phyloP scores from a whole-genome alignment of 64 coral and sea anemone genomes.

The Cladopsammia gracilis region DNA sequence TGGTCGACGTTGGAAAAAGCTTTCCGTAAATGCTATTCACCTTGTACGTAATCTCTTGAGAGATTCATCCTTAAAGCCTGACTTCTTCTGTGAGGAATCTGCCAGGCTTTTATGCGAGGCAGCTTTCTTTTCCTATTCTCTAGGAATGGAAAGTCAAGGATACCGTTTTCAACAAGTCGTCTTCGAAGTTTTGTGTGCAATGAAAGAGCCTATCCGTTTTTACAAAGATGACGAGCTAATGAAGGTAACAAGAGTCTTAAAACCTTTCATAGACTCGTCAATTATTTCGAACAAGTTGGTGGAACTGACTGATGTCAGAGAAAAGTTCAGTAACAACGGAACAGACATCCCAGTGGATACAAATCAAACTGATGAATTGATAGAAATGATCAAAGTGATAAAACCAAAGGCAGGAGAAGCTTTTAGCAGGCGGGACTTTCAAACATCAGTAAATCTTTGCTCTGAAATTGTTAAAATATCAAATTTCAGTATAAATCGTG shows the following conservation, averaged over 20 bases:
- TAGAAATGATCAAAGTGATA: not conserved
- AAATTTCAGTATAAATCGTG: no score
- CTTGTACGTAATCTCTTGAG: not conserved
- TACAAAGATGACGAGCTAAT: not conserved
- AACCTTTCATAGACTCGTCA: no score
- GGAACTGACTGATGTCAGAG: no score
- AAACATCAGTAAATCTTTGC: not conserved
- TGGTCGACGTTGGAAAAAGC: not conserved
- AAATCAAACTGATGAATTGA: not conserved
- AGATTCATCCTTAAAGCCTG: not conserved
- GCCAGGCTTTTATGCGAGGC: constrained; percentile 25
- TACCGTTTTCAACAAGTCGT: not conserved
- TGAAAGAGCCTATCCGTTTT: not conserved
- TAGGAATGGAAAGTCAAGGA: not conserved
- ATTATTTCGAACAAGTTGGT: no score
- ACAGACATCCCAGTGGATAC: not conserved
- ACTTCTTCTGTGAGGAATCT: constrained; percentile 20
- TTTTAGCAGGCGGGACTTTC: not conserved
- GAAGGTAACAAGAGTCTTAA: not conserved
- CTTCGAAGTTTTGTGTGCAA: not conserved
- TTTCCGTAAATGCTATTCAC: constrained; percentile 19
- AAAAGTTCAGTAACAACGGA: not conserved
- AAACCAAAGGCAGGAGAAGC: not conserved
- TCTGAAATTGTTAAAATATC: not conserved
- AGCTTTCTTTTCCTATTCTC: constrained; percentile 28